phyloP scores from a whole-genome alignment of 2,888 invertebrate genomes.

The Cosmia pyralina region DNA sequence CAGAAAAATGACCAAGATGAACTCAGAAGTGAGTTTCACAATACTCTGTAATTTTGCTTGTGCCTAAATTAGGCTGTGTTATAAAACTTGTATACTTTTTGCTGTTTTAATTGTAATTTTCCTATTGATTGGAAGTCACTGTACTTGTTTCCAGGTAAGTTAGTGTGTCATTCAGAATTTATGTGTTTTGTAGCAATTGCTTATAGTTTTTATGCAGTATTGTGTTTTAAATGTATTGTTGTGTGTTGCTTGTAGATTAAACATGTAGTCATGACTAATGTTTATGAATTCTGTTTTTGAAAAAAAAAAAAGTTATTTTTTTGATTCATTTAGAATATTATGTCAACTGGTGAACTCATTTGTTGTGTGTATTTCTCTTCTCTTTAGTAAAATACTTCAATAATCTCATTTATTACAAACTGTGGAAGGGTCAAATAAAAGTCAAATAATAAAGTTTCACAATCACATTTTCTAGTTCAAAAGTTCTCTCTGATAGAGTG shows the following conservation, averaged over 20 bases:
- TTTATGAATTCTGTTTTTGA: not conserved
- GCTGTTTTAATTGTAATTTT: constrained; percentile 11
- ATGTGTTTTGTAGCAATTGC: not conserved
- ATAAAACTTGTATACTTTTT: not conserved
- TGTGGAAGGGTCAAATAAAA: constrained; percentile 46
- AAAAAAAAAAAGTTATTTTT: not conserved
- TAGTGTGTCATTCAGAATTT: constrained; percentile 42
- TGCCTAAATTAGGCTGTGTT: not conserved
- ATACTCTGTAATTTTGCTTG: not conserved
- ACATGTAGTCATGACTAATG: not conserved
- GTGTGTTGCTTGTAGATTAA: constrained; percentile 13
- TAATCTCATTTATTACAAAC: constrained; percentile 10
- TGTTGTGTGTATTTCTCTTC: not conserved
- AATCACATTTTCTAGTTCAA: constrained; percentile 44
- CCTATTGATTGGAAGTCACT: constrained; percentile 36
- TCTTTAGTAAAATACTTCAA: not conserved
- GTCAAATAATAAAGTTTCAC: constrained; percentile 36
- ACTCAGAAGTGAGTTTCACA: not conserved
- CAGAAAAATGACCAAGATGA: no score
- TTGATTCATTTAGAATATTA: not conserved
- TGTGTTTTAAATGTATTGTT: constrained; percentile 6
- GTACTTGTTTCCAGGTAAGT: constrained; percentile 53
- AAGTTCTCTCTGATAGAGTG: constrained; percentile 14
- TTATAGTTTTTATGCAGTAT: not conserved
- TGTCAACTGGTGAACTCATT: no score